phyloP scores from a whole-genome alignment of 1,140 invertebrate species.

The Panulirus ornatus region DNA sequence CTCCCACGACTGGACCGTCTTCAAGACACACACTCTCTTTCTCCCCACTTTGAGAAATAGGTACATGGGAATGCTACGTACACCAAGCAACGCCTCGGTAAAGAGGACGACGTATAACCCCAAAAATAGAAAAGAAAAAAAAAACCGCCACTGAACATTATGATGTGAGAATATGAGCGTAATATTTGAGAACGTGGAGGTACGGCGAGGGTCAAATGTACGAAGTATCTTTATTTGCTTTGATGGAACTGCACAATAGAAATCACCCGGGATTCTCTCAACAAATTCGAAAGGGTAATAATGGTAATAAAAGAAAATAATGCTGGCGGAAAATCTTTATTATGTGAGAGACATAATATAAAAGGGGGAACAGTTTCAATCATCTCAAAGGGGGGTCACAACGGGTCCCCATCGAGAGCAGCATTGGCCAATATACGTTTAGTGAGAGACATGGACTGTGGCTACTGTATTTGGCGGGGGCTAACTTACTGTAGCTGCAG shows the following conservation, averaged over 20 bases:
- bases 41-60: no score
- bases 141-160: not conserved
- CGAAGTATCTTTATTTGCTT: conserved; percentile 70
- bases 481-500: no score
- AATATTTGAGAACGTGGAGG: not conserved
- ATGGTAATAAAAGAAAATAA: conserved; percentile 70
- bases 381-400: conserved; percentile 23
- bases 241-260: conserved; percentile 64
- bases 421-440: no score
- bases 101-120: no score
- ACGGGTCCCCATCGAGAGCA: no score
- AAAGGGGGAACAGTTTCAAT: conserved; percentile 68
- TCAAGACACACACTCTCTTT: no score
- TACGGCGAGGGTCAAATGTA: conserved; percentile 60
- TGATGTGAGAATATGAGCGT: not conserved
- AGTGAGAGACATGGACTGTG: no score
- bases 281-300: conserved; percentile 72
- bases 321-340: conserved; percentile 70
- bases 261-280: conserved; percentile 67
- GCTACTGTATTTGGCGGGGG: no score
- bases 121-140: no score
- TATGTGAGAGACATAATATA: conserved; percentile 70
- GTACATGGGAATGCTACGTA: no score
- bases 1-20: no score
- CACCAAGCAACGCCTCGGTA: no score